Evolutionary conservation across 53 echinoderm and acorn worm genomes (phyloP).

Genomic region (Glandiceps talaboti): DNA sequence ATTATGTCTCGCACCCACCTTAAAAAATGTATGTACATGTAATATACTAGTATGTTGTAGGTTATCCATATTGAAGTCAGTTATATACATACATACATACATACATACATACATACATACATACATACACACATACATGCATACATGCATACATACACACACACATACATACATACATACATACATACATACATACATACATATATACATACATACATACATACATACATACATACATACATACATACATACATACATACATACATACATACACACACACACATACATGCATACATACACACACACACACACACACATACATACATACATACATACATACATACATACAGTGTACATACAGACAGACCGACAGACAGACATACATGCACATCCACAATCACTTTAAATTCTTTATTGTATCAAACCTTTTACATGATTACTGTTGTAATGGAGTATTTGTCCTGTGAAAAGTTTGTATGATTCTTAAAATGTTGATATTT

Average conservation of each 20-base stretch:
- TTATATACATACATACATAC: not conserved
- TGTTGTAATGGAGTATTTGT: no score
- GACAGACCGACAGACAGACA: not conserved
- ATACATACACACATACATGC: not conserved
- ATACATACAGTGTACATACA: not conserved
- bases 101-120: not conserved
- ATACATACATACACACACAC: not conserved
- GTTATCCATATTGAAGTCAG: no score
- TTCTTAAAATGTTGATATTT: no score
- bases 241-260: not conserved
- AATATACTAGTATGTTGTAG: no score
- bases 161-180: not conserved
- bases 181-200: no score
- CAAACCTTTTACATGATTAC: no score
- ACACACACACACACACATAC: not conserved
- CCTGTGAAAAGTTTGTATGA: no score
- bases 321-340: not conserved
- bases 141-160: not conserved
- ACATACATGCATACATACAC: not conserved
- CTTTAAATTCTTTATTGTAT: no score
- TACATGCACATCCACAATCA: not conserved
- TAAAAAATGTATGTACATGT: no score
- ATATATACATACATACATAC: no score
- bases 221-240: not conserved
- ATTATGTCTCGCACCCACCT: no score